Evolutionary conservation across 2,797 vertebrate species (phyloP).

Genomic region (Myripristis murdjan): DNA sequence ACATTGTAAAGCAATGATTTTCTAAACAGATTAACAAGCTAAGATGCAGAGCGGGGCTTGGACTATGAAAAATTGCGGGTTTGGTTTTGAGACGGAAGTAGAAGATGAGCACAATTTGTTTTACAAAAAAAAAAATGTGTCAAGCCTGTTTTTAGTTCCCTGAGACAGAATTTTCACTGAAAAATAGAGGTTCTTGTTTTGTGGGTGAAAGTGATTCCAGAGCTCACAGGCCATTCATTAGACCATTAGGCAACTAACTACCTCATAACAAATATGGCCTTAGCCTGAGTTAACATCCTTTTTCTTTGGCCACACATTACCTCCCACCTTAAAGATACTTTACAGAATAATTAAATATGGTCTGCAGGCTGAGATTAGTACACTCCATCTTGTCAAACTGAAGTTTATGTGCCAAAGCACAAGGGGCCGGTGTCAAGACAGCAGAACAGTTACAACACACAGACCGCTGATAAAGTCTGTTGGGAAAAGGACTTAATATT

Average conservation of each 20-base stretch:
- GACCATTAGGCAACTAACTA: no score
- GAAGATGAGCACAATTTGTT: not conserved
- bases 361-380: conserved; percentile 88
- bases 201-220: no score
- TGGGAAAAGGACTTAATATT: conserved; percentile 74
- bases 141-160: no score
- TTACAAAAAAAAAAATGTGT: no score
- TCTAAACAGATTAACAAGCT: conserved; percentile 67
- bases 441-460: conserved; percentile 57
- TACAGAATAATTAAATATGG: conserved; percentile 87
- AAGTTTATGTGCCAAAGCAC: conserved; percentile 81
- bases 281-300: not conserved
- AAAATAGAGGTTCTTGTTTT: no score
- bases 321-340: conserved; percentile 87
- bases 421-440: conserved; percentile 54
- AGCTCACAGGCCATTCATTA: no score
- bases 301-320: conserved; percentile 85
- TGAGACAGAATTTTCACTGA: no score
- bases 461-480: conserved; percentile 56
- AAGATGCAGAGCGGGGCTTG: conserved; percentile 7
- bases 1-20: conserved; percentile 88
- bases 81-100: not conserved
- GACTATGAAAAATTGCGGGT: conserved; percentile 4
- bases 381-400: conserved; percentile 80
- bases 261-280: not conserved